Evolutionary conservation across 1,140 invertebrate genomes (phyloP).

Genomic region (Aphelenchoides fujianensis): DNA sequence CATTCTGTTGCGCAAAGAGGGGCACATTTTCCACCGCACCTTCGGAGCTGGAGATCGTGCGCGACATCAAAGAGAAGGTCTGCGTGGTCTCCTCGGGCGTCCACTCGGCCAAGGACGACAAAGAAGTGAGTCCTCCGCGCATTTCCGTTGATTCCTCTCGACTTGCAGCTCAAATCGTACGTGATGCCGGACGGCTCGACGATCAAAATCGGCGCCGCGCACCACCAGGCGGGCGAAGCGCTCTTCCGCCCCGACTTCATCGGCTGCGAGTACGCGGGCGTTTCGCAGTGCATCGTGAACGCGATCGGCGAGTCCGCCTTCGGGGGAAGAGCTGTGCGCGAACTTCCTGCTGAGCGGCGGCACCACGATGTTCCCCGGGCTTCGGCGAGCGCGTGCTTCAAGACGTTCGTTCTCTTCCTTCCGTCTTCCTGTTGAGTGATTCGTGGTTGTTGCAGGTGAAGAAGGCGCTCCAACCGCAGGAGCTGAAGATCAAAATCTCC

Average conservation of each 20-base stretch:
- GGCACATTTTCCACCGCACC: conserved; percentile 88
- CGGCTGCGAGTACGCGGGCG: conserved; percentile 94
- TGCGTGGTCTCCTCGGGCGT: no score
- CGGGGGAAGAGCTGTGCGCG: conserved; percentile 91
- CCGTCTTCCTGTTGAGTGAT: no score
- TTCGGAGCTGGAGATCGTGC: conserved; percentile 98
- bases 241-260: conserved; percentile 94
- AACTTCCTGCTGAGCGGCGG: conserved; percentile 98
- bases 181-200: conserved; percentile 87
- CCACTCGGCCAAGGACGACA: no score
- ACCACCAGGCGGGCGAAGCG: conserved; percentile 93
- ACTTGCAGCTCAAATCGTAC: conserved; percentile 34
- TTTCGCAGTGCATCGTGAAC: conserved; percentile 91
- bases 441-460: conserved; percentile 80
- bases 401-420: conserved; percentile 40
- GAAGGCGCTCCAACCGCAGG: conserved; percentile 80
- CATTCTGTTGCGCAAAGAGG: conserved; percentile 87
- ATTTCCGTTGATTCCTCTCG: not conserved
- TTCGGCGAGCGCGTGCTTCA: conserved; percentile 80
- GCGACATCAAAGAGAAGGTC: conserved; percentile 84
- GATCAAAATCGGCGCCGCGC: conserved; percentile 85
- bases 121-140: conserved; percentile 27
- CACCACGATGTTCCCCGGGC: conserved; percentile 87
- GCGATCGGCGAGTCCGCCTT: conserved; percentile 72
- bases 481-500: conserved; percentile 82